phyloP scores from a whole-genome alignment of 2,888 invertebrate species.

The Yponomeuta cagnagella region DNA sequence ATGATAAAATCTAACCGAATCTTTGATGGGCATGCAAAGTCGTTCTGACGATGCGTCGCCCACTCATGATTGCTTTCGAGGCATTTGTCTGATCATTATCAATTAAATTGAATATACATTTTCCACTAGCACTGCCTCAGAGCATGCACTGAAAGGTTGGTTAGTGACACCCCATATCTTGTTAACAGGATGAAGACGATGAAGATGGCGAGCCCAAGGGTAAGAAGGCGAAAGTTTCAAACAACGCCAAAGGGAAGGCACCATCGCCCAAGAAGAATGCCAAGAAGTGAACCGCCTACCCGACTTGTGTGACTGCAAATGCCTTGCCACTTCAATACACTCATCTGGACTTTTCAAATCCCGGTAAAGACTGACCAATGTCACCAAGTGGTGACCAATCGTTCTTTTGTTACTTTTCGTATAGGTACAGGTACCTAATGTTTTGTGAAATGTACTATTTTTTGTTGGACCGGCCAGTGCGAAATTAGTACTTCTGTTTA shows the following conservation, averaged over 20 bases:
- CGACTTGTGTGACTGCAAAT: slow-evolving; percentile 21
- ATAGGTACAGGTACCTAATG: slow-evolving; percentile 12
- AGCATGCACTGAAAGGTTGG: not conserved
- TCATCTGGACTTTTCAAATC: not conserved
- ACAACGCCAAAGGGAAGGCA: slow-evolving; percentile 81
- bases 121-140: not conserved
- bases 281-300: slow-evolving; percentile 60
- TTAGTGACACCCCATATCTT: slow-evolving; percentile 16
- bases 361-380: slow-evolving; percentile 5
- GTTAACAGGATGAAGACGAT: slow-evolving; percentile 78
- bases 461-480: not conserved
- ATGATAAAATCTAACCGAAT: slow-evolving; percentile 56
- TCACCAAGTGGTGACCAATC: not conserved
- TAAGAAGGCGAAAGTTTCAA: slow-evolving; percentile 85
- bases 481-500: slow-evolving; percentile 11
- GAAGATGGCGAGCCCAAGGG: slow-evolving; percentile 87
- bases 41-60: slow-evolving; percentile 59
- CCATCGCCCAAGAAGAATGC: slow-evolving; percentile 83
- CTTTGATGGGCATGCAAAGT: slow-evolving; percentile 48
- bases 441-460: not conserved
- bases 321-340: slow-evolving; percentile 18
- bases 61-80: slow-evolving; percentile 57
- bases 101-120: slow-evolving; percentile 10
- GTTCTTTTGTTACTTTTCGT: not conserved
- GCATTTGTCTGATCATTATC: slow-evolving; percentile 68